Evolutionary conservation across 2,797 vertebrate genomes (phyloP).

Genomic region (Kryptolebias ocellatus): DNA sequence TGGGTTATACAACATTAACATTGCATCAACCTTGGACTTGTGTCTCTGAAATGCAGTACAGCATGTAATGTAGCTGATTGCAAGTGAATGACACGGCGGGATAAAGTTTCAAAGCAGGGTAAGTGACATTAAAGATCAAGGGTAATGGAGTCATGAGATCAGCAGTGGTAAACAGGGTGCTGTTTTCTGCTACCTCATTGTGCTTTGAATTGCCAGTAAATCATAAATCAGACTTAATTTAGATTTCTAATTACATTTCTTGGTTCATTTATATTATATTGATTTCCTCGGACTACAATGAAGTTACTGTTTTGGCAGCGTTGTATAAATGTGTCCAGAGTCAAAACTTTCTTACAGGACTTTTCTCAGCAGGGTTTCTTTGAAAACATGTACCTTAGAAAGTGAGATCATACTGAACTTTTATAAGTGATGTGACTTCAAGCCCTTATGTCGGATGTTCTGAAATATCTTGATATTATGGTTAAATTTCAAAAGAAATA

Average conservation of each 20-base stretch:
- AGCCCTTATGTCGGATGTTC: too few species aligned
- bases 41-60: conserved; percentile 22
- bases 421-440: too few species aligned
- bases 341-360: background rate
- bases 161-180: background rate
- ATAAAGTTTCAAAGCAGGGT: conserved; percentile 19
- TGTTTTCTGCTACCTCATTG: background rate
- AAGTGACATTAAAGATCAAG: conserved; percentile 27
- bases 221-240: background rate
- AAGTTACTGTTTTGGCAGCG: background rate
- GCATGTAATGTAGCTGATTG: conserved; percentile 44
- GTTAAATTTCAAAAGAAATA: too few species aligned
- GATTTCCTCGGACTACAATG: background rate
- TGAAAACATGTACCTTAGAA: too few species aligned
- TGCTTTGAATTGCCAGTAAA: conserved; percentile 4
- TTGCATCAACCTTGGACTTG: background rate
- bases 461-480: too few species aligned
- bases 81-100: conserved; percentile 25
- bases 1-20: background rate
- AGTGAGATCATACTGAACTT: too few species aligned
- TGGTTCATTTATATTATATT: background rate
- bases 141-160: conserved; percentile 26
- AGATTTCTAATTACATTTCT: background rate
- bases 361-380: background rate
- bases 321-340: background rate